Evolutionary conservation across 2,888 invertebrate genomes (phyloP).

Genomic region (Andrena hattorfiana): DNA sequence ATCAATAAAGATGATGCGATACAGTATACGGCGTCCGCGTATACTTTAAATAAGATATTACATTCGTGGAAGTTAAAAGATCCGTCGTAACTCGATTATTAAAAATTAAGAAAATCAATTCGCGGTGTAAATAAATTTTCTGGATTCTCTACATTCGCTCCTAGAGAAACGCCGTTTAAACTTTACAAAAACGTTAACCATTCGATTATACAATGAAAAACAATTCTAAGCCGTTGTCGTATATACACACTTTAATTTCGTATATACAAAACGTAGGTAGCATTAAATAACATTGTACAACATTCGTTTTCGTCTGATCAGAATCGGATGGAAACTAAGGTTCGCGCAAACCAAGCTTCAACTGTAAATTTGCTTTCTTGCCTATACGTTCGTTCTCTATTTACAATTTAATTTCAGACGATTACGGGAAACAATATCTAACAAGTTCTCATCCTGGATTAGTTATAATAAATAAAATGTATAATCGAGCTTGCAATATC

Average conservation of each 20-base stretch:
- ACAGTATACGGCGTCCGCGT: conserved; percentile 23
- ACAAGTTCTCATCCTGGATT: conserved; percentile 2
- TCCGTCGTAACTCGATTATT: conserved; percentile 17
- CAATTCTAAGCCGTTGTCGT: conserved; percentile 23
- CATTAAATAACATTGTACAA: conserved; percentile 42
- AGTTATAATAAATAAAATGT: conserved; percentile 73
- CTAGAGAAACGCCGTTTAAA: conserved; percentile 7
- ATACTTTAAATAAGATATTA: conserved; percentile 25
- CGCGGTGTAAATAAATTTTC: conserved; percentile 5
- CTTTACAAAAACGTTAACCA: conserved; percentile 24
- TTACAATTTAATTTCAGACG: conserved; percentile 50
- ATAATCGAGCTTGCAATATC: conserved; percentile 39
- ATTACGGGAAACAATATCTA: conserved; percentile 2
- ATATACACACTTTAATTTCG: conserved; percentile 55
- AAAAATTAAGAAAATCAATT: conserved; percentile 30
- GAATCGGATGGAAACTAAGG: conserved; percentile 10
- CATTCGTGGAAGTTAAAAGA: conserved; percentile 28
- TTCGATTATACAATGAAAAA: conserved; percentile 6
- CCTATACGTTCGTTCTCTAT: conserved; percentile 18
- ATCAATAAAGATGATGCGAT: conserved; percentile 22
- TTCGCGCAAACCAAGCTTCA: conserved; percentile 9
- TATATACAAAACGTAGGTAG: conserved; percentile 59
- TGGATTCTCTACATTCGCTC: neutral
- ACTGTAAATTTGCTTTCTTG: neutral
- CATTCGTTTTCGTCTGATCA: conserved; percentile 1